Percentiles rank a stretch among this genome's conserved stretches.
Evolutionary conservation across 2,888 invertebrate genomes (phyloP).

Genomic region (Neria commutata): DNA sequence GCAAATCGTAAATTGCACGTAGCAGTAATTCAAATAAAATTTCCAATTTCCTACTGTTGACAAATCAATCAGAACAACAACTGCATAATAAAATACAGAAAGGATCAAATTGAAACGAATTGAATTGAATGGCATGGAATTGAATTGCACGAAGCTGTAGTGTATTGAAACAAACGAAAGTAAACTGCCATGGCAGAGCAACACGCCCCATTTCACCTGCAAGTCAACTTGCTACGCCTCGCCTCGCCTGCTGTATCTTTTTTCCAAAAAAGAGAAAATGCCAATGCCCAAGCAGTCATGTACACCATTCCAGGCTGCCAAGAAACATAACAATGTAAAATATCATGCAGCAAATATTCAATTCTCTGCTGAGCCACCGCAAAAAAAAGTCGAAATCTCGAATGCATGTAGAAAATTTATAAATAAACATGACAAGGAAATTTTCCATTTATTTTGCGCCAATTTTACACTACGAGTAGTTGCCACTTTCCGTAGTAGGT

Average conservation of each 20-base stretch:
- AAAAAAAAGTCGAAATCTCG: too few species aligned
- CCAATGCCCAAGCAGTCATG: too few species aligned
- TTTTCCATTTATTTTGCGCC: neutral
- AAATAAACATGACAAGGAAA: slow-evolving; percentile 3
- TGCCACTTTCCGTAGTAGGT: too few species aligned
- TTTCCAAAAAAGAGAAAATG: too few species aligned
- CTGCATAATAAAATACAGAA: too few species aligned
- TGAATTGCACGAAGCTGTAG: neutral
- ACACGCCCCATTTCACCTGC: neutral
- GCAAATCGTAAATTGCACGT: too few species aligned
- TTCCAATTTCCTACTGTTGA: neutral
- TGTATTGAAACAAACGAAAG: neutral
- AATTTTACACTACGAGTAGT: neutral
- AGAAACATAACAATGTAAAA: neutral
- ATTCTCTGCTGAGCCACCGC: neutral
- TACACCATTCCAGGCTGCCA: neutral
- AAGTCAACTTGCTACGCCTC: neutral
- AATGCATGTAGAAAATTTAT: neutral
- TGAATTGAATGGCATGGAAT: too few species aligned
- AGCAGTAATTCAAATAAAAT: too few species aligned
- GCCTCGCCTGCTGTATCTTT: too few species aligned
- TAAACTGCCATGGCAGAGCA: too few species aligned
- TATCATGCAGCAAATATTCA: neutral
- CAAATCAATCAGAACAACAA: neutral
- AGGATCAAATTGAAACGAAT: too few species aligned